Percentiles rank a stretch among this genome's conserved stretches.
These are phyloP conservation scores for Sphecodes monilicornis DNA, from an alignment of 2,888 invertebrate species.

Conservation along the genomic window DNA sequence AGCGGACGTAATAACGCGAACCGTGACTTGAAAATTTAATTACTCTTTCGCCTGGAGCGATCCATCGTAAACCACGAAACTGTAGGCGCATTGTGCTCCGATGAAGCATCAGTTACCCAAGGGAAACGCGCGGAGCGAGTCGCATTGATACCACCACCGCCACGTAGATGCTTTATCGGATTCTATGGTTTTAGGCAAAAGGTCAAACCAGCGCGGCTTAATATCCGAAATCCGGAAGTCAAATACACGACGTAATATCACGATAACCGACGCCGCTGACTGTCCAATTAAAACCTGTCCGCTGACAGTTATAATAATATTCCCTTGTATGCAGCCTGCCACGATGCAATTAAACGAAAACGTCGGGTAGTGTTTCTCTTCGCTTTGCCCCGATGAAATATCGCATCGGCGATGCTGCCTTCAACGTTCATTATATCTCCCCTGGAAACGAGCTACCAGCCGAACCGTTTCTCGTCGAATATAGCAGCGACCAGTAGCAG, in stretches of 20 bases:
- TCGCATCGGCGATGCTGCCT: neutral
- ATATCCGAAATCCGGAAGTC: neutral
- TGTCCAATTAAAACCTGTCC: slow-evolving; percentile 40
- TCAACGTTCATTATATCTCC: slow-evolving; percentile 13
- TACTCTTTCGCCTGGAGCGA: neutral
- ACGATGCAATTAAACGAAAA: slow-evolving; percentile 29
- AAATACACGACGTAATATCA: slow-evolving; percentile 15
- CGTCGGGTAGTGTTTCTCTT: neutral
- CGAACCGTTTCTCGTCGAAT: neutral
- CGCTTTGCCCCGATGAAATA: slow-evolving; percentile 12
- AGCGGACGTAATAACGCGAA: neutral
- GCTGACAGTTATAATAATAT: slow-evolving; percentile 38
- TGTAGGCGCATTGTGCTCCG: neutral
- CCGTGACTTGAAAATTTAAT: neutral
- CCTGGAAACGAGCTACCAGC: slow-evolving; percentile 6
- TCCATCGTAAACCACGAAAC: neutral
- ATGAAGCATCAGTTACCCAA: slow-evolving; percentile 7
- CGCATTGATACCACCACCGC: neutral
- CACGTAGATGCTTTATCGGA: neutral
- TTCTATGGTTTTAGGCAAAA: neutral
- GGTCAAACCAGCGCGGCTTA: neutral
- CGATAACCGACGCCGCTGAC: neutral
- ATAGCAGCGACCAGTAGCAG: neutral
- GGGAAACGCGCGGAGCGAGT: slow-evolving; percentile 13
- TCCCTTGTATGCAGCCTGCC: neutral